Conservation (phyloP, 2,113 vertebrate genomes). For the Colistium nudipinnis region DNA sequence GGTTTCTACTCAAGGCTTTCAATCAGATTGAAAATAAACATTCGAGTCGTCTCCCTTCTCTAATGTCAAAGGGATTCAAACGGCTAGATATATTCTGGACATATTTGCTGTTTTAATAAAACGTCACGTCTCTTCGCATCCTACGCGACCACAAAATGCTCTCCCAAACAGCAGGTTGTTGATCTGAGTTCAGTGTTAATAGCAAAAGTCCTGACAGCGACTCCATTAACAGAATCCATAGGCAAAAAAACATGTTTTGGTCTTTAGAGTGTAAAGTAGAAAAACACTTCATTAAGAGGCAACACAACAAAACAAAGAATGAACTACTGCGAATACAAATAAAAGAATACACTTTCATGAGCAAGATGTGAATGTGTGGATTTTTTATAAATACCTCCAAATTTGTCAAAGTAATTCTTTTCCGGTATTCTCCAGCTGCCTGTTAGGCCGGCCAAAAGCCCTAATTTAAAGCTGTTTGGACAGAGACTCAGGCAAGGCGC, state of each 20-base stretch:
- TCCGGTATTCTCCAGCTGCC: conserved; percentile 28
- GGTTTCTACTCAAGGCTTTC: conserved; percentile 10
- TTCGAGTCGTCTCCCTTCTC: background rate
- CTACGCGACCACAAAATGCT: conserved; percentile 5
- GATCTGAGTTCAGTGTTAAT: conserved; percentile 21
- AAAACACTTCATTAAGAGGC: background rate
- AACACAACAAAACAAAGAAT: background rate
- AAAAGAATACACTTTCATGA: too few species aligned
- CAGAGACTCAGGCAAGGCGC: conserved; percentile 12
- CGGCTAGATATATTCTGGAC: conserved; percentile 4
- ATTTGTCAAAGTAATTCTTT: conserved; percentile 27
- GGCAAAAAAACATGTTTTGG: too few species aligned
- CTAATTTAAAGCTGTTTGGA: conserved; percentile 51
- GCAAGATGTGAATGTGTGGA: background rate
- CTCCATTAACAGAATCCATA: background rate
- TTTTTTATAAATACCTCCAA: background rate
- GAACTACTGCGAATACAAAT: background rate
- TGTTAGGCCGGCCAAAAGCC: conserved; percentile 34
- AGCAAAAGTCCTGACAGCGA: background rate
- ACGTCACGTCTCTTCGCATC: conserved; percentile 44
- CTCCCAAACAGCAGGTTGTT: conserved; percentile 21
- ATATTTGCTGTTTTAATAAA: conserved; percentile 40
- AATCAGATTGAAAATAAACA: conserved; percentile 4
- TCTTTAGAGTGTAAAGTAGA: background rate
- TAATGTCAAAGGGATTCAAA: conserved; percentile 11